These are phyloP conservation scores for Oligia fasciuncula DNA, from an alignment of 2,888 invertebrate species.

Conservation along the genomic window DNA sequence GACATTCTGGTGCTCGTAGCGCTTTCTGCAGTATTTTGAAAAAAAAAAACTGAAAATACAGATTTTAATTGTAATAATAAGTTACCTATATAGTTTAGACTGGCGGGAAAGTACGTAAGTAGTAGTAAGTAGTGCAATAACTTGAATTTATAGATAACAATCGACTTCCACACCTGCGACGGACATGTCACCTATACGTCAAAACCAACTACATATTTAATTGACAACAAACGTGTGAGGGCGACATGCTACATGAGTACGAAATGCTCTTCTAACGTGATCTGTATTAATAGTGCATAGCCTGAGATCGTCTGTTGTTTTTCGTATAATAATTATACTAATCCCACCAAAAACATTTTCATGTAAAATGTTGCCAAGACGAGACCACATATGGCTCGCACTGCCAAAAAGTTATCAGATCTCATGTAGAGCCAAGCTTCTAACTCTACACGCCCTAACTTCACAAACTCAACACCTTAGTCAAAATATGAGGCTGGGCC, in stretches of 20 bases:
- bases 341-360: too few species aligned
- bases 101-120: background rate
- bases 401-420: too few species aligned
- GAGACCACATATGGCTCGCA: too few species aligned
- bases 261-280: background rate
- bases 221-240: background rate
- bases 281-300: too few species aligned
- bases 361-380: too few species aligned
- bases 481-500: too few species aligned
- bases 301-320: background rate
- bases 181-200: background rate
- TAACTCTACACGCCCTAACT: too few species aligned
- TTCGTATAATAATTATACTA: background rate
- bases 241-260: background rate
- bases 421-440: too few species aligned
- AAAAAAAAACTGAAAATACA: background rate
- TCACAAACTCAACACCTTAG: too few species aligned
- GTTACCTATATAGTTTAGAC: too few species aligned
- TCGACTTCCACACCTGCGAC: background rate
- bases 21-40: background rate
- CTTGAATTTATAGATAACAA: background rate
- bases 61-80: background rate
- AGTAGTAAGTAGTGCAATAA: background rate
- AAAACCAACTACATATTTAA: conserved; percentile 2
- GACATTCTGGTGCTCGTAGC: too few species aligned